Base-by-base conservation (phyloP, 2,113 vertebrate species). In the Bujurquina vittata region DNA sequence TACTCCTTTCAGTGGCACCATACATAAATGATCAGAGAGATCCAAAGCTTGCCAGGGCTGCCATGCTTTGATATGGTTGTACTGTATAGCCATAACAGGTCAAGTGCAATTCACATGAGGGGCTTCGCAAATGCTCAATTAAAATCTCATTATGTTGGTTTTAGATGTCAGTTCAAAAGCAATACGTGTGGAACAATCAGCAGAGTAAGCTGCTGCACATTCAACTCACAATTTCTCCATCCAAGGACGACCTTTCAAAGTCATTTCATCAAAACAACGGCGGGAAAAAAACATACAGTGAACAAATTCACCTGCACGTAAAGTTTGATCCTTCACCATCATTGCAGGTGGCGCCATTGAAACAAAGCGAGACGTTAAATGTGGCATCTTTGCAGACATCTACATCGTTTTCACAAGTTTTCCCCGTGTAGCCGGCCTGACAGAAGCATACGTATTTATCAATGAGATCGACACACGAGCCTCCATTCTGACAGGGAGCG, bases 381-480 rank as follows among this genome's bases (percentile, higher is more conserved):
- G 91, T 10, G 0, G 23, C 43, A 3, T 93, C 88, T 74, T 73
- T 79, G 81, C 95, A 96, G 14, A 93, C 78, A 37, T 95, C 88
- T 17, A 96, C 52, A 73, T 96, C 94, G 17, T 26, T 77, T 81
- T 95, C 90, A 69, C 95, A 96, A 12, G 57, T 91, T 74, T 88
- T 95, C 20, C 95, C 95, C 0, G 80, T 88, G 89, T 95, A 96
- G 12, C 96, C 96, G 4, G 90, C 92, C 46, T 52, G 79, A 80
- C 97, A 97, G 73, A 95, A 88, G 74, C 96, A 97, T 4, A 91
- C 84, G 40, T 96, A 96, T n/a, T 94, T 92, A 81, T 95, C 87
- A 40, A 89, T 84, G 12, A 92, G 93, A 89, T 96, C 96, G 75
- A 96, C 92, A 75, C 96, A 96, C 1, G 94, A 94, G 8, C 94